Conservation (phyloP, 2,113 vertebrate genomes). For the Micronycteris hirsuta region DNA sequence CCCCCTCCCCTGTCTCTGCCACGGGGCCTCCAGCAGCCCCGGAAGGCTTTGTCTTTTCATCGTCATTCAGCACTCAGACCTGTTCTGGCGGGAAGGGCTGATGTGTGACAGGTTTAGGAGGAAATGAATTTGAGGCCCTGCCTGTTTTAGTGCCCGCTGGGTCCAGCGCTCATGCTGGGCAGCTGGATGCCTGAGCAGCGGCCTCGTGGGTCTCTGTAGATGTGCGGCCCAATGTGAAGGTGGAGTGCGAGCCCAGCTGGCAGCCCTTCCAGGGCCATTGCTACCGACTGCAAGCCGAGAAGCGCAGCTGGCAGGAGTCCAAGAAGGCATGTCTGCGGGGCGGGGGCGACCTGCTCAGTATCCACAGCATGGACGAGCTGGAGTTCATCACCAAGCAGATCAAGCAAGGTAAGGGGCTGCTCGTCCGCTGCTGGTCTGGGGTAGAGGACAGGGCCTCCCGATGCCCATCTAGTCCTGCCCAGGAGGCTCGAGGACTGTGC, state of each 20-base stretch:
- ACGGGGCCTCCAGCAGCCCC: background rate
- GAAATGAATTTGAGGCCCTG: background rate
- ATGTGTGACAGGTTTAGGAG: background rate
- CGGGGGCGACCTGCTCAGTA: slow-evolving; percentile 92
- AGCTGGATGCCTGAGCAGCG: background rate
- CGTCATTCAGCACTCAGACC: background rate
- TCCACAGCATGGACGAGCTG: slow-evolving; percentile 93
- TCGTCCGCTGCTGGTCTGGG: fast-evolving
- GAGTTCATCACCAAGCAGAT: slow-evolving; percentile 93
- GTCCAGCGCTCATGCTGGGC: background rate
- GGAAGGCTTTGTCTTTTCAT: background rate
- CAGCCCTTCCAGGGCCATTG: slow-evolving; percentile 93
- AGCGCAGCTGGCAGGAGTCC: slow-evolving; percentile 89
- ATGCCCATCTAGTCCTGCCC: background rate
- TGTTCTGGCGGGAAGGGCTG: background rate
- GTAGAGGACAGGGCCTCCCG: background rate
- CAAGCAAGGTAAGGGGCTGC: slow-evolving; percentile 84
- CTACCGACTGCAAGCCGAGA: slow-evolving; percentile 90
- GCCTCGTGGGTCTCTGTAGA: slow-evolving; percentile 67
- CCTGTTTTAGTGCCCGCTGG: background rate
- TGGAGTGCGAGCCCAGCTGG: slow-evolving; percentile 94
- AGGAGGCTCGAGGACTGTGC: background rate
- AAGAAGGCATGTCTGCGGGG: slow-evolving; percentile 90
- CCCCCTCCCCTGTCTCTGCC: background rate
- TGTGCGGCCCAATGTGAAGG: slow-evolving; percentile 81